Percentiles rank a stretch among this genome's conserved stretches.
Evolutionary conservation across 1,140 invertebrate species (phyloP).

Genomic region (Sitobion miscanthi): DNA sequence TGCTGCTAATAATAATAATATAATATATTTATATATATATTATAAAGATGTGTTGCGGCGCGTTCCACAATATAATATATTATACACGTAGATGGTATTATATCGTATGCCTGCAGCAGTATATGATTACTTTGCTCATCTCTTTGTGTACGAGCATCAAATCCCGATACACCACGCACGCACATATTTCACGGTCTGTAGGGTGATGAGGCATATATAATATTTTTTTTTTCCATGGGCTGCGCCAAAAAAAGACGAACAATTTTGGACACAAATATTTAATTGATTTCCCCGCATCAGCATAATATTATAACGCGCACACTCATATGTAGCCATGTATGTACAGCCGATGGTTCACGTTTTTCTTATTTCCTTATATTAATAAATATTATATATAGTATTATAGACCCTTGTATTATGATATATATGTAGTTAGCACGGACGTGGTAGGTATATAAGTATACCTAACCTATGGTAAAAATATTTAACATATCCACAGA

Average conservation of each 20-base stretch:
- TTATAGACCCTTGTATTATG: too few relatives aligned
- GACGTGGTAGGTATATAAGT: too few relatives aligned
- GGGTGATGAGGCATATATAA: neutral
- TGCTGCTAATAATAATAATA: neutral
- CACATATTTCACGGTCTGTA: neutral
- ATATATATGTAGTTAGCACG: too few relatives aligned
- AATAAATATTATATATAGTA: too few relatives aligned
- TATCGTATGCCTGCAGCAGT: neutral
- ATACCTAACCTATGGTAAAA: neutral
- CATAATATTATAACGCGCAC: neutral
- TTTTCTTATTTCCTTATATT: neutral
- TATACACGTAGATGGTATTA: neutral
- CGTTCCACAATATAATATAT: neutral
- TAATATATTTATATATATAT: neutral
- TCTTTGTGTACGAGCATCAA: neutral
- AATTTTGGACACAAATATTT: conserved; percentile 4
- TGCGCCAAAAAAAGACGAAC: neutral
- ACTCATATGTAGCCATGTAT: neutral
- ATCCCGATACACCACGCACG: neutral
- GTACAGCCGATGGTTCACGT: neutral
- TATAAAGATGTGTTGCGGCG: neutral
- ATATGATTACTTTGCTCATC: conserved; percentile 10
- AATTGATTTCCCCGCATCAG: neutral
- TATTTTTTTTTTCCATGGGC: neutral
- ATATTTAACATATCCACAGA: neutral